Evolutionary conservation across 2,113 vertebrate genomes (phyloP), one percentile per base, ranked within the genome.

Genomic region (Ciconia stormi): DNA sequence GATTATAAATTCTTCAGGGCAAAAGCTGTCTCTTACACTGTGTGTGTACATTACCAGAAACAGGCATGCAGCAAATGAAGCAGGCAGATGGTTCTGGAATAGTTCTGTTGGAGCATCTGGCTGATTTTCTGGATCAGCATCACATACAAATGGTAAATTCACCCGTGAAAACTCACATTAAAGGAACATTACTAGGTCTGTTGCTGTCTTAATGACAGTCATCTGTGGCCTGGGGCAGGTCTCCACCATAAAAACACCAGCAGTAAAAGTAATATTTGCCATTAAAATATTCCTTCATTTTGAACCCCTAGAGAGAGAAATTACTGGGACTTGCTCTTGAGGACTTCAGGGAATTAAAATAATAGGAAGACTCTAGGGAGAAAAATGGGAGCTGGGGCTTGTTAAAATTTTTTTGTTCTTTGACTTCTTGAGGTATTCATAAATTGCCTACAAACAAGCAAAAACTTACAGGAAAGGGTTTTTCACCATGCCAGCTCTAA

Each of bases 381-480:
- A 88, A 32, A 91, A 90, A 72, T 67, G 49, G 61, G 55, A 94
- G 29, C 40, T 81, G 69, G n/a, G 29, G 30, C 38, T 95, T 73
- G 55, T 94, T 90, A 90, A 82, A 4, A 4, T 73, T 71, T 87
- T 92, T 82, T 74, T 78, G 49, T 69, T 88, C 67, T n/a, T 90
- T 94, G 66, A 77, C 71, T 95, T 93, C 74, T 95, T 78, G 94
- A 94, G 90, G 90, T 92, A 96, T 86, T 96, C 82, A 92, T 80
- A 96, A 97, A 97, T 93, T 96, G 92, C 82, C 97, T 93, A 87
- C 87, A 93, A 95, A 96, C 85, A 95, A 95, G 96, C 50, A 66
- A 83, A 96, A 96, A 82, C 32, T 94, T 94, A 95, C 92, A 96
- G 95, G 95, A 97, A 97, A 96, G 55, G 50, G 46, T 7, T 92